Percentiles rank a stretch among this genome's conserved stretches.
These are phyloP conservation scores for Agonopterix heracliana DNA, from an alignment of 2,888 invertebrate genomes.

Conservation along the genomic window DNA sequence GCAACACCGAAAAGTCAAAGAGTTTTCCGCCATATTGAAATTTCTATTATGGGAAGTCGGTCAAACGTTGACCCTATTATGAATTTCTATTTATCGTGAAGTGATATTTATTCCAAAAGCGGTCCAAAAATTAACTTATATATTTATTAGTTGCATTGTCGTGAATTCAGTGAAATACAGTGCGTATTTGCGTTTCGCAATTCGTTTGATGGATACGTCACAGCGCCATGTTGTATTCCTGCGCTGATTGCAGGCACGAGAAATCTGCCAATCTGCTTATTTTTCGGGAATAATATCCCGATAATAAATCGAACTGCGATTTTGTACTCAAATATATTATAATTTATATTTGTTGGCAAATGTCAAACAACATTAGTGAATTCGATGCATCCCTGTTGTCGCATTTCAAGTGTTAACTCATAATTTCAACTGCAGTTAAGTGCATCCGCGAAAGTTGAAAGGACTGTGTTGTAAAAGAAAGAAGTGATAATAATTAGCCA, in stretches of 20 bases:
- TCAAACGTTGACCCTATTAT: constrained; percentile 69
- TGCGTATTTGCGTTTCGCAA: constrained; percentile 58
- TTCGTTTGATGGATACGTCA: constrained; percentile 70
- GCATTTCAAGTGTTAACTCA: constrained; percentile 69
- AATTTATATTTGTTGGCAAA: constrained; percentile 73
- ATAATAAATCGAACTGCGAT: constrained; percentile 70
- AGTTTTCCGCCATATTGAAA: constrained; percentile 68
- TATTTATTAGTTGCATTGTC: constrained; percentile 42
- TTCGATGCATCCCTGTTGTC: constrained; percentile 70
- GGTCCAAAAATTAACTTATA: constrained; percentile 41
- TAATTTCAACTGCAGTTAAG: constrained; percentile 74
- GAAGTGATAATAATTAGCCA: constrained; percentile 76
- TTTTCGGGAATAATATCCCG: constrained; percentile 73
- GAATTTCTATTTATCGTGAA: constrained; percentile 47
- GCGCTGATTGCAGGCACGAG: constrained; percentile 77
- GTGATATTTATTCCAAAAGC: constrained; percentile 40
- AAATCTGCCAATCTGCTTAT: constrained; percentile 76
- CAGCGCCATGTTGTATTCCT: constrained; percentile 78
- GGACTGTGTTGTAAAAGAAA: constrained; percentile 76
- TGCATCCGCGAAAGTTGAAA: constrained; percentile 78
- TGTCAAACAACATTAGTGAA: constrained; percentile 66
- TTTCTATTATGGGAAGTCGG: constrained; percentile 66
- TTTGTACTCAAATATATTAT: constrained; percentile 74
- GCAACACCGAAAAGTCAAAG: no score
- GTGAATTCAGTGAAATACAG: constrained; percentile 31